These are phyloP conservation scores for Percopsis transmontana DNA, from an alignment of 2,113 vertebrate genomes.

Conservation along the genomic window DNA sequence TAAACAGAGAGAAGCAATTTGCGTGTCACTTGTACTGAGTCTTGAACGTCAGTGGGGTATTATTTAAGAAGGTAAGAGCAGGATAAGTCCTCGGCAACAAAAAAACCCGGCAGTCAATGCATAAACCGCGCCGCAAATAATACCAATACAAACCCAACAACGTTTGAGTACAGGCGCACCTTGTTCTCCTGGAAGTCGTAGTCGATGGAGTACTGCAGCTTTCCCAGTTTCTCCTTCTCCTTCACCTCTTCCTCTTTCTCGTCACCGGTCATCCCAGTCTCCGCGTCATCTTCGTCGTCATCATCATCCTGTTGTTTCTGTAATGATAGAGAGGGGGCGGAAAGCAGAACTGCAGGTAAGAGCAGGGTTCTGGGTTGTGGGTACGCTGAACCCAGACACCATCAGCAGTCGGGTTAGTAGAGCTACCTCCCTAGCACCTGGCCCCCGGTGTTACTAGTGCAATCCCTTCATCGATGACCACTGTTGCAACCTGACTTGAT, in stretches of 20 bases:
- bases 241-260: slow-evolving; percentile 95
- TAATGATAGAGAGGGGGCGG: slow-evolving; percentile 47
- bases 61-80: no score
- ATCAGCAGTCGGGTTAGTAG: slow-evolving; percentile 61
- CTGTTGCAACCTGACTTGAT: slow-evolving; percentile 82
- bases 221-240: slow-evolving; percentile 94
- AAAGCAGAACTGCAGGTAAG: slow-evolving; percentile 46
- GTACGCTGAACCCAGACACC: slow-evolving; percentile 46
- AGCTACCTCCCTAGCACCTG: slow-evolving; percentile 69
- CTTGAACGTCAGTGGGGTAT: no score
- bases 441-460: slow-evolving; percentile 63
- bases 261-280: slow-evolving; percentile 89
- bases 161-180: slow-evolving; percentile 65
- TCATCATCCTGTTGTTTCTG: slow-evolving; percentile 88
- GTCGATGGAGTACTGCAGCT: slow-evolving; percentile 95
- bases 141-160: not conserved
- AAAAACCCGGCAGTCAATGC: no score
- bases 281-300: slow-evolving; percentile 87
- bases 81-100: no score
- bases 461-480: slow-evolving; percentile 76
- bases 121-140: not conserved
- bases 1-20: no score
- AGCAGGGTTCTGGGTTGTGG: slow-evolving; percentile 16
- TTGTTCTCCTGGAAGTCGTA: slow-evolving; percentile 96
- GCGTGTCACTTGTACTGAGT: no score